Percentiles rank a stretch among this genome's conserved stretches.
Conservation (phyloP, 2,797 vertebrate genomes). For the Psittacula derbiana region DNA sequence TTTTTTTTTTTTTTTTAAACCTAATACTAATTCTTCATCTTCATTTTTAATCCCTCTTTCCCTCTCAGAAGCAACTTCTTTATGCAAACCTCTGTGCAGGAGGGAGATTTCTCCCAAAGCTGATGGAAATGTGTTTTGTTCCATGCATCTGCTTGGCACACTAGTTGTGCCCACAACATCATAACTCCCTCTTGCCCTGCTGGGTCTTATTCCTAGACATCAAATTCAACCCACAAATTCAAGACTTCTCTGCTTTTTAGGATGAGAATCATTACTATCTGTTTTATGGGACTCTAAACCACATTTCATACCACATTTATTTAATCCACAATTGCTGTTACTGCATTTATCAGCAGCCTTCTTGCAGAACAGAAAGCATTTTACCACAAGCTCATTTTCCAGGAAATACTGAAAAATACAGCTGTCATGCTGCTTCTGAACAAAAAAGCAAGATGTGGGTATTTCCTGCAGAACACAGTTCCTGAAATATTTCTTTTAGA, state of each 20-base stretch:
- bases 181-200: background rate
- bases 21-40: background rate
- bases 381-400: background rate
- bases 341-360: background rate
- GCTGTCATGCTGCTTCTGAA: background rate
- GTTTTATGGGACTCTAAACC: background rate
- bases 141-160: fast-evolving
- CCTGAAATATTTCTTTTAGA: background rate
- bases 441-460: background rate
- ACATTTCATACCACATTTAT: background rate
- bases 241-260: background rate
- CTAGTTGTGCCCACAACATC: background rate
- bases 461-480: background rate
- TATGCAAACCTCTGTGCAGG: too few species aligned
- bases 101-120: background rate
- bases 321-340: background rate
- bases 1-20: background rate
- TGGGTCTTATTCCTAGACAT: background rate
- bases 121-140: background rate
- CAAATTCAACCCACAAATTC: background rate
- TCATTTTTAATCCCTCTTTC: background rate
- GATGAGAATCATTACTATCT: background rate
- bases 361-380: background rate
- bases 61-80: background rate
- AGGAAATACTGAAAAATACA: background rate